phyloP scores from a whole-genome alignment of 35 echinoderm and acorn worm species.

The Antedon bifida region DNA sequence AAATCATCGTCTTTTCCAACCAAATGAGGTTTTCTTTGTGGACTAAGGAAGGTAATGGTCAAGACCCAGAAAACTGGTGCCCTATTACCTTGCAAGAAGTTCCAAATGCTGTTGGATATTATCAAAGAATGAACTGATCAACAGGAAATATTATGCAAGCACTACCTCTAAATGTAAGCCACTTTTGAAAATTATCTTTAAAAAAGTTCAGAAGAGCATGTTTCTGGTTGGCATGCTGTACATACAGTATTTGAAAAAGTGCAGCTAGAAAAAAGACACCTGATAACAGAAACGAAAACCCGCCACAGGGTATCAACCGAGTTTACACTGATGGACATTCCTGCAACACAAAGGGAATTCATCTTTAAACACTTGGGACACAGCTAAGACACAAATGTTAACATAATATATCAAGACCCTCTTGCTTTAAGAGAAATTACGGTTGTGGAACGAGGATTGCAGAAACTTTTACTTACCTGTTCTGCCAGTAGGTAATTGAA shows the following conservation, averaged over 20 bases:
- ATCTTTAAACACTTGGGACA: too few relatives aligned
- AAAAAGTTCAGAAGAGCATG: slow-evolving; percentile 17
- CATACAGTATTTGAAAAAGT: slow-evolving; percentile 27
- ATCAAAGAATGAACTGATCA: neutral
- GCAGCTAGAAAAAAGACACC: neutral
- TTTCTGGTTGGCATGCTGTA: slow-evolving; percentile 75
- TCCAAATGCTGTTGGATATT: neutral
- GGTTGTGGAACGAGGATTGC: slow-evolving; percentile 23
- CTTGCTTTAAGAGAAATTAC: slow-evolving; percentile 30
- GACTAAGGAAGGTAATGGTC: too few relatives aligned
- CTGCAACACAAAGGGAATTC: slow-evolving; percentile 8
- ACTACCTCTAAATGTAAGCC: slow-evolving; percentile 25
- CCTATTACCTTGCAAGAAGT: neutral
- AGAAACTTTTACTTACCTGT: too few relatives aligned
- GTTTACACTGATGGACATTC: slow-evolving; percentile 35
- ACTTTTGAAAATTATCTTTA: slow-evolving; percentile 17
- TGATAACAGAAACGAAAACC: slow-evolving; percentile 42
- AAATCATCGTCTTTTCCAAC: too few relatives aligned
- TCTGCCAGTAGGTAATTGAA: too few relatives aligned
- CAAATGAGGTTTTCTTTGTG: too few relatives aligned
- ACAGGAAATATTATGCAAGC: slow-evolving; percentile 16
- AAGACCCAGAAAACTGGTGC: too few relatives aligned
- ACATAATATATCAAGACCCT: slow-evolving; percentile 39
- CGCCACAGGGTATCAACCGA: slow-evolving; percentile 32
- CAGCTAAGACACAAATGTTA: slow-evolving; percentile 13